phyloP scores from a whole-genome alignment of 2,888 invertebrate genomes.

The Ormyrus rosae region DNA sequence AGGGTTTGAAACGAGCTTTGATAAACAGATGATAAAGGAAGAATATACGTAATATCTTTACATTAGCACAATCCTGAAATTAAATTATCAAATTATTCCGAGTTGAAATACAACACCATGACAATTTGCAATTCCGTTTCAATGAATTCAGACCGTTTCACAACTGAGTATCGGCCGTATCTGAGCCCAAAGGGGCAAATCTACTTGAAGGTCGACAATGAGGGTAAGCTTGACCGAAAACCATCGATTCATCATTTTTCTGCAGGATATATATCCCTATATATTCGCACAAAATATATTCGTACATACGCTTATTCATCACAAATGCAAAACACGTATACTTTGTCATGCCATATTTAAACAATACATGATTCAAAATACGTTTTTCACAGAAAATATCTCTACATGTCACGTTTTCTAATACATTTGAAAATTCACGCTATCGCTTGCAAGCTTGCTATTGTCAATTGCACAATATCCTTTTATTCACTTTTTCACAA shows the following conservation, averaged over 20 bases:
- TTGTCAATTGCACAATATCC: conserved; percentile 25
- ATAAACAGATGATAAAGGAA: conserved; percentile 10
- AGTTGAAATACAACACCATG: conserved; percentile 36
- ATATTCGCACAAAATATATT: conserved; percentile 65
- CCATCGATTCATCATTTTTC: conserved; percentile 71
- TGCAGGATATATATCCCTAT: conserved; percentile 62
- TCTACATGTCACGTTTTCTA: not conserved
- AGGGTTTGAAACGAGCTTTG: conserved; percentile 13
- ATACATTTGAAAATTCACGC: conserved; percentile 36
- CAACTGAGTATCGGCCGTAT: conserved; percentile 87
- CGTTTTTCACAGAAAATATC: not conserved
- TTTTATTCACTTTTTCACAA: too few species aligned
- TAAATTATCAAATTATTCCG: conserved; percentile 9
- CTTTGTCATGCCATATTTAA: conserved; percentile 30
- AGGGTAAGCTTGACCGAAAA: conserved; percentile 82
- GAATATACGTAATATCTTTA: not conserved
- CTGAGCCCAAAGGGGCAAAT: conserved; percentile 88
- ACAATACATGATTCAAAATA: not conserved
- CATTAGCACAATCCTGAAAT: not conserved
- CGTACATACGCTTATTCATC: conserved; percentile 57
- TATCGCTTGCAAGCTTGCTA: conserved; percentile 51
- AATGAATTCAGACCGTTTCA: conserved; percentile 76
- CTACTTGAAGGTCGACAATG: conserved; percentile 89
- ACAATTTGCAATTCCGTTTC: conserved; percentile 67
- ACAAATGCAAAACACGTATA: conserved; percentile 39